Percentiles rank a stretch among this genome's conserved stretches.
phyloP scores from a whole-genome alignment of 2,888 invertebrate species.

The Ormyrus rosae region DNA sequence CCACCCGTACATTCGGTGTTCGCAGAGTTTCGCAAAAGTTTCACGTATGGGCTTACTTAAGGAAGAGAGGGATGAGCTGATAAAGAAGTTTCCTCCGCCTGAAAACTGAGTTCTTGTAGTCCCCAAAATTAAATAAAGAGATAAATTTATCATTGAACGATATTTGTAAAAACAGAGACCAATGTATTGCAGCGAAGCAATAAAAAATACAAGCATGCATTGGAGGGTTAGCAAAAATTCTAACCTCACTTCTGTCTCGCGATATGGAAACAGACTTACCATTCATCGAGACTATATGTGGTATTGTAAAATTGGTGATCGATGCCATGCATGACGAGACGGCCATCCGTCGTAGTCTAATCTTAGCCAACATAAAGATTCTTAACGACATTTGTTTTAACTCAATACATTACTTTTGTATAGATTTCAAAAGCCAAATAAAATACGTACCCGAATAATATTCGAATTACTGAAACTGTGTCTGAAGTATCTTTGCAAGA shows the following conservation, averaged over 20 bases:
- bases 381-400: too few species aligned
- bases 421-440: too few species aligned
- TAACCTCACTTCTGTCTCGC: neutral
- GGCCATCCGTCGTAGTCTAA: conserved; percentile 15
- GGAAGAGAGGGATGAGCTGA: conserved; percentile 26
- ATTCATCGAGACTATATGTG: neutral
- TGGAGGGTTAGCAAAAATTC: conserved; percentile 4
- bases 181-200: conserved; percentile 34
- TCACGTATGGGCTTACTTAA: conserved; percentile 19
- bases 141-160: conserved; percentile 28
- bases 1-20: conserved; percentile 18
- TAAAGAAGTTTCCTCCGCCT: conserved; percentile 45
- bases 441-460: too few species aligned
- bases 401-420: too few species aligned
- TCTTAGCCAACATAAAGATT: conserved; percentile 36
- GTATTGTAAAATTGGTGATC: neutral
- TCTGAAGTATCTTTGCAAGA: too few species aligned
- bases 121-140: conserved; percentile 46
- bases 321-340: conserved; percentile 11
- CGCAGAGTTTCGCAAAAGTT: conserved; percentile 30
- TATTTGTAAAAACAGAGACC: conserved; percentile 6
- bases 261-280: neutral
- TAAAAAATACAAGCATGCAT: conserved; percentile 37
- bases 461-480: too few species aligned
- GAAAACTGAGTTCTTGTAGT: conserved; percentile 31